Evolutionary conservation across 2,113 vertebrate species (phyloP), one percentile per base, ranked within the genome.

Genomic region (Sceloporus undulatus): DNA sequence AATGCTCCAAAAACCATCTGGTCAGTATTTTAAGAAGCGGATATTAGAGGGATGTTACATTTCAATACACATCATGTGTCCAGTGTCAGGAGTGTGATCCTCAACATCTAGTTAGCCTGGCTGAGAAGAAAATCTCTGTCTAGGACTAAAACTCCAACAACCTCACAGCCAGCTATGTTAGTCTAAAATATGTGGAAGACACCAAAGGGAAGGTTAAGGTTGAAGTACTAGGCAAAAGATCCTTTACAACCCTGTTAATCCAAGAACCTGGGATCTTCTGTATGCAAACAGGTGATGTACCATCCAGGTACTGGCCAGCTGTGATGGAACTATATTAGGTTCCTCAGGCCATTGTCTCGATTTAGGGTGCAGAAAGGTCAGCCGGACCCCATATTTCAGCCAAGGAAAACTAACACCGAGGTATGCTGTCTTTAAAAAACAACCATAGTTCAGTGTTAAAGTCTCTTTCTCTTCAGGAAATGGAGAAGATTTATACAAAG

Each of bases 401-500:
- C 4, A 23, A 8, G 18, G 74, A 48, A 85, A 65, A 71, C 13
- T 1, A 38, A 6, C 14, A 54, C 10, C 19, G 23, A 9, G 29
- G 16, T 8, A 62, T 40, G 1, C 9, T 65, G 19, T 23, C 74
- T 85, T n/a, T 8, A 18, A 29, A 66, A 84, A 14, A 25, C 18
- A 14, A 25, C 13, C 27, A 19, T n/a, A 59, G 56, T 6, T 8
- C 23, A 16, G 4, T 25, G 40, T 70, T 79, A 21, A 34, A 5
- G 9, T 52, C 19, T 9, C 65, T 56, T 27, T 8, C 8, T 7
- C 56, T 78, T 34, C 40, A 5, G 27, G 54, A 19, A 79, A 40
- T 2, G 7, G 25, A 82, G 89, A 86, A 59, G n/a, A 88, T 84
- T 90, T 48, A 8, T 34, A 27, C 85, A 79, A 16, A 40, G 66